Conservation (phyloP, 2,113 vertebrate genomes). For the Andinoacara biseriatus region DNA sequence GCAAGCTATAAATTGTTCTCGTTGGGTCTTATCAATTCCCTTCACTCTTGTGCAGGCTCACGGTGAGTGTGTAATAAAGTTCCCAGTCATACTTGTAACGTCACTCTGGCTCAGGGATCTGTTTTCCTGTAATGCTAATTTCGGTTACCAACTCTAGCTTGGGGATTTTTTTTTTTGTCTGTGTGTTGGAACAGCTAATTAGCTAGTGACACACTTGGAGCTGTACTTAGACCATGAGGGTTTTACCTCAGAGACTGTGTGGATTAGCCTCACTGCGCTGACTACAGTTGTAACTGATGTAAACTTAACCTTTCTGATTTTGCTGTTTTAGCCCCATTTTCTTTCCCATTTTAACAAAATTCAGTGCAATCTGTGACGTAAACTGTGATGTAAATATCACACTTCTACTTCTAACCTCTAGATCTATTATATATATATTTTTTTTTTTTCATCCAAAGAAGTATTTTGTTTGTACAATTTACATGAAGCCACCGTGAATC, state of each 20-base stretch:
- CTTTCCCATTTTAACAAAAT: neutral
- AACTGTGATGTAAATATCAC: neutral
- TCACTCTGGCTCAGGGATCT: neutral
- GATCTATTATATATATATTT: no score
- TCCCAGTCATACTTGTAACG: neutral
- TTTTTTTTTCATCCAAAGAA: neutral
- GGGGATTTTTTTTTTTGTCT: neutral
- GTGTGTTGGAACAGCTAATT: slow-evolving; percentile 3
- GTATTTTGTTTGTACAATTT: neutral
- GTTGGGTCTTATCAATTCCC: neutral
- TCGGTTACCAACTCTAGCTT: neutral
- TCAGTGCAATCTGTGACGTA: neutral
- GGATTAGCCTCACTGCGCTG: slow-evolving; percentile 2
- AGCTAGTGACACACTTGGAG: slow-evolving; percentile 1
- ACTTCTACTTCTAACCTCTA: neutral
- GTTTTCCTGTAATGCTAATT: neutral
- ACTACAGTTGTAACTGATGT: neutral
- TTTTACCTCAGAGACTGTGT: slow-evolving; percentile 3
- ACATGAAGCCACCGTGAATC: neutral
- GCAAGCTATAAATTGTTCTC: neutral
- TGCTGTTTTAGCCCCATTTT: neutral
- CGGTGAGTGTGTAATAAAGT: neutral
- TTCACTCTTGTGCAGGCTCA: neutral
- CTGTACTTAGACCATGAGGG: neutral
- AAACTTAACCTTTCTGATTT: neutral